Evolutionary conservation across 37 sponge, comb jelly and placozoan species (phyloP).

Genomic region (Chondrilla cf. caribensis): DNA sequence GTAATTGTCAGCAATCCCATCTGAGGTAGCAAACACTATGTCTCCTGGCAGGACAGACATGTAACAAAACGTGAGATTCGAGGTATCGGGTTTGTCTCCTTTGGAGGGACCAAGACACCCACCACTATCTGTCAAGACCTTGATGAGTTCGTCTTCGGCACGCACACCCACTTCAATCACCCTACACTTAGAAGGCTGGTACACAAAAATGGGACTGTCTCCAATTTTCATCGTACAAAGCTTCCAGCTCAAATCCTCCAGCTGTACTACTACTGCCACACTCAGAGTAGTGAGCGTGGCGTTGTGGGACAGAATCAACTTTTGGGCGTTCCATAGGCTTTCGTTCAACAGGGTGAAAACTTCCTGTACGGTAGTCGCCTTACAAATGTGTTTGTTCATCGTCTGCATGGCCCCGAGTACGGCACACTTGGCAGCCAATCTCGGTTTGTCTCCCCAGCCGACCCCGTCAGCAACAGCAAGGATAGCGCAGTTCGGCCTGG

Average conservation of each 20-base stretch:
- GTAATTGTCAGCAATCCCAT: constrained; percentile 87
- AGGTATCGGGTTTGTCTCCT: constrained; percentile 70
- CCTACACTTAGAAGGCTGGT: constrained; percentile 48
- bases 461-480: constrained; percentile 86
- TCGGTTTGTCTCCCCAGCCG: constrained; percentile 84
- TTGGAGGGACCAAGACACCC: constrained; percentile 77
- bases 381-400: constrained; percentile 23
- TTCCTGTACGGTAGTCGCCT: constrained; percentile 34
- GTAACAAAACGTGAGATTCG: constrained; percentile 62
- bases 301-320: constrained; percentile 60
- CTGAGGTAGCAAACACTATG: constrained; percentile 65
- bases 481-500: constrained; percentile 52
- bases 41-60: constrained; percentile 56
- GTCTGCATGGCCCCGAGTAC: constrained; percentile 62
- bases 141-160: constrained; percentile 33
- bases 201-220: constrained; percentile 80
- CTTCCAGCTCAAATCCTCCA: constrained; percentile 47
- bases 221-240: constrained; percentile 72
- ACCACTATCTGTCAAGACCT: constrained; percentile 59
- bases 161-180: constrained; percentile 58
- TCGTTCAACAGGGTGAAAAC: background rate
- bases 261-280: constrained; percentile 65
- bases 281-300: constrained; percentile 87
- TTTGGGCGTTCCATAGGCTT: constrained; percentile 56
- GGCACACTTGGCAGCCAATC: constrained; percentile 84